Conservation (phyloP, 30 jellyfish, hydroid and myxozoan genomes). For the Chrysaora quinquecirrha region DNA sequence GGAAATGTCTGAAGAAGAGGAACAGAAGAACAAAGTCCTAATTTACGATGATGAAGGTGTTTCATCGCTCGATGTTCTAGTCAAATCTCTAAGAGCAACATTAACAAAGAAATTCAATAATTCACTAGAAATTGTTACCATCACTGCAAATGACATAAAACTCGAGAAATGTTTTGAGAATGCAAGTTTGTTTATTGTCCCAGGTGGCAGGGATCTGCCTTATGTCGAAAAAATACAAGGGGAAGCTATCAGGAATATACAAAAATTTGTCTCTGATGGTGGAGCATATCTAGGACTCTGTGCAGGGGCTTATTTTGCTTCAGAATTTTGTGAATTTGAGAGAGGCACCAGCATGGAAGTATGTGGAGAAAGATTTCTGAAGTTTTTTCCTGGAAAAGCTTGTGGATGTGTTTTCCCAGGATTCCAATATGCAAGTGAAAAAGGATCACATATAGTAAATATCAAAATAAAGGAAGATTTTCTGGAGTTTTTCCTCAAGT, state of each 20-base stretch:
- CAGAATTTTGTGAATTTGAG: slow-evolving; percentile 73
- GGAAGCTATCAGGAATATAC: slow-evolving; percentile 37
- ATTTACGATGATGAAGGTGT: slow-evolving; percentile 78
- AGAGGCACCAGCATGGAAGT: slow-evolving; percentile 77
- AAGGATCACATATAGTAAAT: slow-evolving; percentile 65
- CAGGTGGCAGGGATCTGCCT: slow-evolving; percentile 94
- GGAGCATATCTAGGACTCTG: slow-evolving; percentile 90
- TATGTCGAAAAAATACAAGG: slow-evolving; percentile 63
- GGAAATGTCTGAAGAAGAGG: no score
- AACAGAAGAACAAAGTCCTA: slow-evolving; percentile 17
- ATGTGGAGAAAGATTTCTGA: slow-evolving; percentile 62
- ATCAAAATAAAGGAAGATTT: slow-evolving; percentile 6
- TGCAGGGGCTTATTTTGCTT: slow-evolving; percentile 95
- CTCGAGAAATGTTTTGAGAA: slow-evolving; percentile 22
- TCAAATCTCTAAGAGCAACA: slow-evolving; percentile 24
- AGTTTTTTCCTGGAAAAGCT: slow-evolving; percentile 77
- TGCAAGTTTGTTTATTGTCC: slow-evolving; percentile 58
- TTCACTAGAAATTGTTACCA: slow-evolving; percentile 3
- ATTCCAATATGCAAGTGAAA: slow-evolving; percentile 69
- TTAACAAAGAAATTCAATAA: neutral
- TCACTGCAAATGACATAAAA: slow-evolving; percentile 19
- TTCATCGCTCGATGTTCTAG: slow-evolving; percentile 45
- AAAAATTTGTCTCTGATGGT: slow-evolving; percentile 48
- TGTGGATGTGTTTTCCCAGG: slow-evolving; percentile 90
- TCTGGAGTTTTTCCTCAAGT: no score